phyloP scores from a whole-genome alignment of 2,797 vertebrate species.

The Myotis findleyi region DNA sequence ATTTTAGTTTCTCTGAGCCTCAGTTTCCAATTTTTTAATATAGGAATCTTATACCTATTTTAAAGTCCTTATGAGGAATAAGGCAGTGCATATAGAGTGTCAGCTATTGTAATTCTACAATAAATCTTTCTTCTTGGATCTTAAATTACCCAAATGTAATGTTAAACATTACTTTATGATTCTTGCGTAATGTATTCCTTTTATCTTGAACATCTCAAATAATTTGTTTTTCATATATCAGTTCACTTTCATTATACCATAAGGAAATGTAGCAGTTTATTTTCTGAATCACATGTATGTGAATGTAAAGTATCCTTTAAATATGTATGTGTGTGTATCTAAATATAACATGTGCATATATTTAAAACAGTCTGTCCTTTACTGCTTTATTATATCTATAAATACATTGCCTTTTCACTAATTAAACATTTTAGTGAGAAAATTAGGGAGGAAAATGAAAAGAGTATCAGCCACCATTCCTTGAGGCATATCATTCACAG shows the following conservation, averaged over 20 bases:
- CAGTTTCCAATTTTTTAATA: background rate
- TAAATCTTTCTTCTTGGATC: background rate
- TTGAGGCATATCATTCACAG: conserved; percentile 70
- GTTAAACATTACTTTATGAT: background rate
- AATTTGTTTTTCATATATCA: background rate
- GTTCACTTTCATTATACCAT: background rate
- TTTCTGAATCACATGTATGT: background rate
- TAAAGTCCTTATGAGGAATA: conserved; percentile 30
- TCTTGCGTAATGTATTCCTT: background rate
- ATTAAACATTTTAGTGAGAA: conserved; percentile 79
- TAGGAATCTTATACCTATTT: background rate
- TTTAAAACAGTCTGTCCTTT: conserved; percentile 63
- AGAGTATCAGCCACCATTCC: conserved; percentile 46
- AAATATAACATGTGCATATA: conserved; percentile 44
- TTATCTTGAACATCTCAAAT: conserved; percentile 23
- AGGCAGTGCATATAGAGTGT: background rate
- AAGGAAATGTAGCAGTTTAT: background rate
- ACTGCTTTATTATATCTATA: conserved; percentile 78
- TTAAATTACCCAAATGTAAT: background rate
- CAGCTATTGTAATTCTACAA: background rate
- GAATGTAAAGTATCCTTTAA: conserved; percentile 36
- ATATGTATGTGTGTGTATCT: background rate
- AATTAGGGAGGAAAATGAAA: conserved; percentile 72
- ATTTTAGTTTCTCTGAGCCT: conserved; percentile 15
- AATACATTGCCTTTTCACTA: conserved; percentile 74